Conservation (phyloP, 2,797 vertebrate genomes). For the Mus minutoides region DNA sequence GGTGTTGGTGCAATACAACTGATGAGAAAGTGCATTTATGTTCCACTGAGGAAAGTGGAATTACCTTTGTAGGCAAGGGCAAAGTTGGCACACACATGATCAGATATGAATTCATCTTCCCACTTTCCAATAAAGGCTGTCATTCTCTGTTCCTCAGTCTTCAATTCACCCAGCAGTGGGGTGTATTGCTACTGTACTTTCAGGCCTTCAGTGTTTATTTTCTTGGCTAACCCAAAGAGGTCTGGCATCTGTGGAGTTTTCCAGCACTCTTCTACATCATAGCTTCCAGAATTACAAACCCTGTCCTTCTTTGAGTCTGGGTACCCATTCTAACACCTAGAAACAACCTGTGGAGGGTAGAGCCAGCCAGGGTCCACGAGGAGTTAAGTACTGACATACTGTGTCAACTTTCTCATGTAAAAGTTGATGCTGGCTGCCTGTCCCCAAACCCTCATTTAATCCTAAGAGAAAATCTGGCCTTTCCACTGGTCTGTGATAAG, state of each 20-base stretch:
- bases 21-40: not conserved
- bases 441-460: not conserved
- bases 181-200: slow-evolving; percentile 17
- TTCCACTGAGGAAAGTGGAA: not conserved
- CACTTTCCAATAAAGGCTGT: not conserved
- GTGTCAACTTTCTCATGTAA: not conserved
- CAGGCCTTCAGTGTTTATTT: slow-evolving; percentile 43
- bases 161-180: not conserved
- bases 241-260: slow-evolving; percentile 41
- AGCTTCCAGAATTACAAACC: slow-evolving; percentile 5
- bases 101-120: slow-evolving; percentile 9
- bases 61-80: not conserved
- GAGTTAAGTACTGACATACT: slow-evolving; percentile 16
- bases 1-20: not conserved
- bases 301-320: slow-evolving; percentile 1
- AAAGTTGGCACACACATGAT: not conserved
- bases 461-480: slow-evolving; percentile 41
- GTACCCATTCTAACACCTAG: not conserved
- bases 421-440: not conserved
- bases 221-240: slow-evolving; percentile 14
- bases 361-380: not conserved
- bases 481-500: not conserved
- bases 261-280: not conserved
- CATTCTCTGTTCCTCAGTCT: not conserved
- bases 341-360: not conserved